Conservation (phyloP, 2,113 vertebrate genomes). For the Pangasianodon gigas region DNA sequence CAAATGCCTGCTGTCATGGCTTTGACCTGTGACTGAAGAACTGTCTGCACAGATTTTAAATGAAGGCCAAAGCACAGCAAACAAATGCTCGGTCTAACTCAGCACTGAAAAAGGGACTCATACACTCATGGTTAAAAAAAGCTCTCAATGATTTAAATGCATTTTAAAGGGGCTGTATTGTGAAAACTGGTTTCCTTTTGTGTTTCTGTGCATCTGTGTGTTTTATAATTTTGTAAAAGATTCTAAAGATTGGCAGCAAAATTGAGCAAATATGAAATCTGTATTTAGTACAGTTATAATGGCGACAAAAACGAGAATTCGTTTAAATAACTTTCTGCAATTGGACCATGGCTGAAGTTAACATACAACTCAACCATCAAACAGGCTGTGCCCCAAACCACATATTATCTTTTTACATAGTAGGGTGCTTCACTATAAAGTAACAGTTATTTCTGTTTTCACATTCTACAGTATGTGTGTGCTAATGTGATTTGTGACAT, state of each 20-base stretch:
- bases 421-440: neutral
- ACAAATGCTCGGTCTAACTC: neutral
- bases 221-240: neutral
- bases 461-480: neutral
- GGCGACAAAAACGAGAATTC: neutral
- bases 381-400: neutral
- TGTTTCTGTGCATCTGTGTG: neutral
- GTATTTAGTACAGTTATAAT: neutral
- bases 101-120: neutral
- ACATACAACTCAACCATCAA: neutral
- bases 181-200: neutral
- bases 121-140: neutral
- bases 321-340: neutral
- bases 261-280: neutral
- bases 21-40: conserved; percentile 49
- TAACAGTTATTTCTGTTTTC: neutral
- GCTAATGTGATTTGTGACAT: neutral
- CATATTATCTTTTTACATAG: neutral
- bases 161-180: neutral
- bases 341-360: neutral
- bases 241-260: neutral
- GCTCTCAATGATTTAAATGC: neutral
- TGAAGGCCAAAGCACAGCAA: conserved; percentile 27
- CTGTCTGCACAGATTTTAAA: conserved; percentile 47
- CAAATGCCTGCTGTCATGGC: conserved; percentile 57